A percentile compares a stretch with the other conserved stretches of the same genome.
Conservation (phyloP, 2,113 vertebrate genomes). For the Bucco capensis region DNA sequence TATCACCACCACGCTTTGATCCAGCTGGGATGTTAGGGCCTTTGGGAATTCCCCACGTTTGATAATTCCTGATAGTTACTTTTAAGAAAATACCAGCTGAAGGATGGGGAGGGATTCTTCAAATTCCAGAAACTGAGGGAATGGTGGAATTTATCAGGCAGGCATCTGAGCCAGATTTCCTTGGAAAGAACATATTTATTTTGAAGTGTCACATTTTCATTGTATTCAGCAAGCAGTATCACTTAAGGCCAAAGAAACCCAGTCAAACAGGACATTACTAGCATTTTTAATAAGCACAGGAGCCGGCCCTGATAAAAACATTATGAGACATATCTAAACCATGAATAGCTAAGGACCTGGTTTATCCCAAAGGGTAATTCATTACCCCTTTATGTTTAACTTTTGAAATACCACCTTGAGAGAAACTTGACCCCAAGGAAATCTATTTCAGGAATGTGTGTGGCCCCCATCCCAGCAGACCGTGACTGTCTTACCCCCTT, state of each 20-base stretch:
- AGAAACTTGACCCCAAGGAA: slow-evolving; percentile 59
- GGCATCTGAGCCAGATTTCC: slow-evolving; percentile 12
- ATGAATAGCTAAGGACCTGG: background rate
- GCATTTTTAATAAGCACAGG: slow-evolving; percentile 34
- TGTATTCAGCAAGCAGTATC: background rate
- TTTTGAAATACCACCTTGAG: slow-evolving; percentile 7
- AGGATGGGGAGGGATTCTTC: slow-evolving; percentile 56
- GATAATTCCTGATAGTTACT: slow-evolving; percentile 55
- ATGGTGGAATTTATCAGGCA: slow-evolving; percentile 31
- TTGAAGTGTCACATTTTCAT: slow-evolving; percentile 51
- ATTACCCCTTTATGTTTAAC: slow-evolving; percentile 32
- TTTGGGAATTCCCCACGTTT: slow-evolving; percentile 53
- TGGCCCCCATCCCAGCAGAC: background rate
- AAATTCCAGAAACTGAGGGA: slow-evolving; percentile 50
- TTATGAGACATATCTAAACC: background rate
- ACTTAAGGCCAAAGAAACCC: background rate
- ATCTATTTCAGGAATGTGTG: slow-evolving; percentile 43
- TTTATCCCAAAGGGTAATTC: slow-evolving; percentile 34
- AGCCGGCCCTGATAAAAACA: slow-evolving; percentile 12
- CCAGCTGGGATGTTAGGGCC: slow-evolving; percentile 40
- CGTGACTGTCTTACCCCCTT: slow-evolving; percentile 12
- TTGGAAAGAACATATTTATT: slow-evolving; percentile 57
- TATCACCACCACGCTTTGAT: slow-evolving; percentile 42
- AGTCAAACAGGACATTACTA: slow-evolving; percentile 28
- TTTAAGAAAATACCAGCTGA: slow-evolving; percentile 66